A percentile compares a stretch with the other conserved stretches of the same genome.
phyloP scores from a whole-genome alignment of 2,888 invertebrate genomes.

The Limenitis camilla region DNA sequence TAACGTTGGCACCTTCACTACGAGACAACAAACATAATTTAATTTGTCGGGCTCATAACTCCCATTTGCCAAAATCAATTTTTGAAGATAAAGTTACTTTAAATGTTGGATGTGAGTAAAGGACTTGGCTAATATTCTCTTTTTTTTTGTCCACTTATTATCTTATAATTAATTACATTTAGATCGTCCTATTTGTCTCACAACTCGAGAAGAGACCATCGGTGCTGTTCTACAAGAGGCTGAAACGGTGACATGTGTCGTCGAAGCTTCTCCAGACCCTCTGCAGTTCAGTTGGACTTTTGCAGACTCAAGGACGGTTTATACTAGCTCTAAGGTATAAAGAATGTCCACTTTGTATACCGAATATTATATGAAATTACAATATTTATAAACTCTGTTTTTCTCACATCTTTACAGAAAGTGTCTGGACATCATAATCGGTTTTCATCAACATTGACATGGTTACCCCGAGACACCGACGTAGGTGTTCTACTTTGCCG shows the following conservation, averaged over 20 bases:
- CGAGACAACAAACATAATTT: constrained; percentile 42
- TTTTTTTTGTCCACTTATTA: not conserved
- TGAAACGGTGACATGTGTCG: constrained; percentile 45
- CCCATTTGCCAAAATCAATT: constrained; percentile 32
- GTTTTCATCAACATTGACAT: constrained; percentile 48
- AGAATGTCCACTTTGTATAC: not conserved
- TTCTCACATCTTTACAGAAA: constrained; percentile 34
- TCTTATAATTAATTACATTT: not conserved
- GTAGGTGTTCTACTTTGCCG: constrained; percentile 47
- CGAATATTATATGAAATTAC: not conserved
- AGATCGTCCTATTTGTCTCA: constrained; percentile 50
- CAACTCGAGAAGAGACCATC: constrained; percentile 36
- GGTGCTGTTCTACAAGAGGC: constrained; percentile 39
- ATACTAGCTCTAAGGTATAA: constrained; percentile 45
- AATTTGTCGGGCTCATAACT: constrained; percentile 47
- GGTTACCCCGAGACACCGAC: constrained; percentile 44
- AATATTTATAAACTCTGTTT: not conserved
- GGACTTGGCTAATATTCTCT: not conserved
- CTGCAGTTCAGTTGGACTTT: constrained; percentile 58
- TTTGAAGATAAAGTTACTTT: constrained; percentile 48
- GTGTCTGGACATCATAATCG: constrained; percentile 40
- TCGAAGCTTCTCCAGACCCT: constrained; percentile 52
- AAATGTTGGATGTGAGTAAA: constrained; percentile 56
- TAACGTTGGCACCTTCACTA: constrained; percentile 50
- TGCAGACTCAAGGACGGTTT: constrained; percentile 45